phyloP scores from a whole-genome alignment of 64 coral and sea anemone genomes.

The Montipora capricornis region DNA sequence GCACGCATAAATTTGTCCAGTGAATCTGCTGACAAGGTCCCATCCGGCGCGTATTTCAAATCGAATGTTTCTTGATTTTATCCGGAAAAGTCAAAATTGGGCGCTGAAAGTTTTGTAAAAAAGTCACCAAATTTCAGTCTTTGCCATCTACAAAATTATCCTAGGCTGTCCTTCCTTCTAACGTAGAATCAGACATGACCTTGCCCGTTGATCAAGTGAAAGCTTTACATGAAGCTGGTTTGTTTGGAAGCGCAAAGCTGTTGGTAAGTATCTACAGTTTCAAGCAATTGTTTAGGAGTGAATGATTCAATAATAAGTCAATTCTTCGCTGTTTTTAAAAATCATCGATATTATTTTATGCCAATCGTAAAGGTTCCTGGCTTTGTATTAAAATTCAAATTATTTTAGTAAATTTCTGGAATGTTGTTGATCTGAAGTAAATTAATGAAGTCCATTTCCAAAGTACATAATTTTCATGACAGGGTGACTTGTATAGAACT shows the following conservation, averaged over 20 bases:
- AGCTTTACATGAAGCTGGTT: constrained; percentile 83
- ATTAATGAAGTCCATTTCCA: too few species aligned
- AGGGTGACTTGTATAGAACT: too few species aligned
- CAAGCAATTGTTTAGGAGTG: too few species aligned
- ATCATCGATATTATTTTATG: neutral
- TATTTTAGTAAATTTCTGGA: too few species aligned
- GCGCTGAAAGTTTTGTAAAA: neutral
- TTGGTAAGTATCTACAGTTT: constrained; percentile 48
- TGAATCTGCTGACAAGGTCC: neutral
- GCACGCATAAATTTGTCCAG: neutral
- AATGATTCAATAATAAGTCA: too few species aligned
- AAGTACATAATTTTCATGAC: too few species aligned
- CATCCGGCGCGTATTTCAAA: constrained; percentile 41
- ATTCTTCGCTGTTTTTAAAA: neutral
- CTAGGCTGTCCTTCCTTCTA: neutral
- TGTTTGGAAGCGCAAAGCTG: constrained; percentile 78
- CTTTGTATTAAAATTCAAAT: too few species aligned
- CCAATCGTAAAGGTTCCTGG: neutral
- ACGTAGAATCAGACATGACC: constrained; percentile 5
- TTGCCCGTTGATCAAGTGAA: constrained; percentile 78
- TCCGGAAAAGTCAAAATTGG: neutral
- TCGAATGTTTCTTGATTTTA: neutral
- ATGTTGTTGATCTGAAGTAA: too few species aligned
- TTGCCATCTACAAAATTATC: neutral
- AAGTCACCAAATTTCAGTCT: neutral